These are phyloP conservation scores for Glaucidium brasilianum DNA, from an alignment of 2,113 vertebrate genomes.

Conservation along the genomic window DNA sequence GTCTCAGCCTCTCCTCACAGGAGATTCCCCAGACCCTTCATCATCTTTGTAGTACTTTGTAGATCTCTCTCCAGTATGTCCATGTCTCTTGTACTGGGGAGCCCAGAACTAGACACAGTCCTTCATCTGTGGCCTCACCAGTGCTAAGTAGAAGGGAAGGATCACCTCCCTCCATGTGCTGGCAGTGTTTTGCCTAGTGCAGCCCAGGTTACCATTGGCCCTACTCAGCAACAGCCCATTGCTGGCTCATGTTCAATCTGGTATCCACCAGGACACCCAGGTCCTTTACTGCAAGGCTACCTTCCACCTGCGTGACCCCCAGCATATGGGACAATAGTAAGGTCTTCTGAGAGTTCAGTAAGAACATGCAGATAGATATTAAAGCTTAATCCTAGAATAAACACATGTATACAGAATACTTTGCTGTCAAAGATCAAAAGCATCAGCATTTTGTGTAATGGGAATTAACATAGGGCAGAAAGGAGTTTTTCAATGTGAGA, in stretches of 20 bases:
- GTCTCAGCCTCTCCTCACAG: background rate
- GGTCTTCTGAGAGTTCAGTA: background rate
- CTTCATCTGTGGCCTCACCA: background rate
- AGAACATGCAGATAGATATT: background rate
- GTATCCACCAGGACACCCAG: fast-evolving
- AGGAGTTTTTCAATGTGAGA: fast-evolving
- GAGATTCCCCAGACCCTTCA: background rate
- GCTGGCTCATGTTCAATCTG: background rate
- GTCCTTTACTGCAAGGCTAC: background rate
- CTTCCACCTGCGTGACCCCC: background rate
- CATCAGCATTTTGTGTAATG: background rate
- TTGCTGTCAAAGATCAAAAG: background rate
- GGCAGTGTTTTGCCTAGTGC: fast-evolving
- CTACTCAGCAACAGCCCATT: background rate
- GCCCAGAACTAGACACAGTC: background rate
- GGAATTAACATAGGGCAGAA: background rate
- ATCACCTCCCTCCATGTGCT: fast-evolving
- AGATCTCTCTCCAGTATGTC: background rate
- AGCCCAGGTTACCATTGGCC: background rate
- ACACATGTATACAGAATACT: background rate
- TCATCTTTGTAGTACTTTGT: background rate
- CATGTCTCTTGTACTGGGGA: background rate
- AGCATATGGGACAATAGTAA: background rate
- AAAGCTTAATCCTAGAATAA: background rate
- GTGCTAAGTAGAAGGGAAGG: background rate